These are phyloP conservation scores for Darevskia mixta DNA, from an alignment of 2,797 vertebrate genomes.

Conservation along the genomic window DNA sequence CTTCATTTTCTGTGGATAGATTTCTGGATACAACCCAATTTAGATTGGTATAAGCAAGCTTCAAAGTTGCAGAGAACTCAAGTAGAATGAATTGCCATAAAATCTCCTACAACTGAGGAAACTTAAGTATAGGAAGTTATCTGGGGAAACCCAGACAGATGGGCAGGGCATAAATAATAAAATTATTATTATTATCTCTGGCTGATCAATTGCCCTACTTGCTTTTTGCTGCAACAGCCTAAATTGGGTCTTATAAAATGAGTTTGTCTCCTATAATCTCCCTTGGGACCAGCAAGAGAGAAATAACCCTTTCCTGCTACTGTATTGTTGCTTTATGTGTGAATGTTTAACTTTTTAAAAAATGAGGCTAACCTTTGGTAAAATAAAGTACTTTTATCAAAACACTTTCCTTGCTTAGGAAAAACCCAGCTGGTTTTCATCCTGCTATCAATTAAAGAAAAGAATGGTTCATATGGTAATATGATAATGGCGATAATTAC, in stretches of 20 bases:
- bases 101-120: not conserved
- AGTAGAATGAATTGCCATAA: not conserved
- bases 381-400: constrained; percentile 54
- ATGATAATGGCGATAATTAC: not conserved
- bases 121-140: too few relatives aligned
- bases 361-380: constrained; percentile 62
- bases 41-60: not conserved
- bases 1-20: not conserved
- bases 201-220: not conserved
- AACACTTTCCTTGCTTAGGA: constrained; percentile 41
- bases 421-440: not conserved
- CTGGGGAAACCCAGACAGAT: too few relatives aligned
- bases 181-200: too few relatives aligned
- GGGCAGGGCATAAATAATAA: too few relatives aligned
- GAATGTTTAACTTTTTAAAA: not conserved
- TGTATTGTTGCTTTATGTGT: not conserved
- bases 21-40: not conserved
- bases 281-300: not conserved
- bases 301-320: not conserved
- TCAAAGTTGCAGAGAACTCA: not conserved
- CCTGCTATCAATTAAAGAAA: not conserved
- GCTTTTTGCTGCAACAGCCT: not conserved
- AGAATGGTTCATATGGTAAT: not conserved
- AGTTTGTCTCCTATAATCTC: not conserved
- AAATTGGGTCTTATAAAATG: not conserved